Conservation (phyloP, 1,140 invertebrate genomes). For the Tribolium madens region DNA sequence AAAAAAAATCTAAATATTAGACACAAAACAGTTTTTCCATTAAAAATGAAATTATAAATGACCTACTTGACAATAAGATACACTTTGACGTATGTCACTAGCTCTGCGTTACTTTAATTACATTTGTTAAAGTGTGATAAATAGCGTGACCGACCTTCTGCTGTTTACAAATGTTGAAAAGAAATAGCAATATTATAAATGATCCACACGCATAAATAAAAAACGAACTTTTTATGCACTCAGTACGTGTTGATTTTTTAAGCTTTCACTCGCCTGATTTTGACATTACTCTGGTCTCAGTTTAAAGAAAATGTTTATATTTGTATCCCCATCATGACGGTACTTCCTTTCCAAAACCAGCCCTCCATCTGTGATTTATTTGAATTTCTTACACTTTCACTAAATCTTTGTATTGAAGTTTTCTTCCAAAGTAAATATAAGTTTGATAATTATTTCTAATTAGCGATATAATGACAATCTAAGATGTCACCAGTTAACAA, state of each 20-base stretch:
- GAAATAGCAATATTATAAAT: too few species aligned
- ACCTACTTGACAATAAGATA: too few species aligned
- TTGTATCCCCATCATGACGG: background rate
- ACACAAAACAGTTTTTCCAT: too few species aligned
- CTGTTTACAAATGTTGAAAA: too few species aligned
- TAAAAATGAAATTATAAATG: too few species aligned
- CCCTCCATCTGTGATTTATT: slow-evolving; percentile 15
- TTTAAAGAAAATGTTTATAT: slow-evolving; percentile 22
- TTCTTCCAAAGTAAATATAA: slow-evolving; percentile 23
- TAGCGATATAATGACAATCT: background rate
- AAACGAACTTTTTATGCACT: background rate
- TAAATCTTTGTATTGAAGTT: slow-evolving; percentile 2
- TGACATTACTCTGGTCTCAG: background rate
- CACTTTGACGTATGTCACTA: too few species aligned
- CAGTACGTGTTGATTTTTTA: slow-evolving; percentile 13
- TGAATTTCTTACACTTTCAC: slow-evolving; percentile 33
- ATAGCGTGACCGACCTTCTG: too few species aligned
- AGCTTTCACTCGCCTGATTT: slow-evolving; percentile 34
- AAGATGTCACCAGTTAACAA: background rate
- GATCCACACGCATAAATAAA: too few species aligned
- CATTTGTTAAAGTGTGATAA: too few species aligned
- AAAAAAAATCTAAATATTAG: too few species aligned
- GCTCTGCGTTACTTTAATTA: too few species aligned
- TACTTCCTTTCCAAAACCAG: background rate
- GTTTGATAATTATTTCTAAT: slow-evolving; percentile 34